A percentile compares a stretch with the other conserved stretches of the same genome.
Conservation (phyloP, 1,140 invertebrate species). For the Drosophila dunni region DNA sequence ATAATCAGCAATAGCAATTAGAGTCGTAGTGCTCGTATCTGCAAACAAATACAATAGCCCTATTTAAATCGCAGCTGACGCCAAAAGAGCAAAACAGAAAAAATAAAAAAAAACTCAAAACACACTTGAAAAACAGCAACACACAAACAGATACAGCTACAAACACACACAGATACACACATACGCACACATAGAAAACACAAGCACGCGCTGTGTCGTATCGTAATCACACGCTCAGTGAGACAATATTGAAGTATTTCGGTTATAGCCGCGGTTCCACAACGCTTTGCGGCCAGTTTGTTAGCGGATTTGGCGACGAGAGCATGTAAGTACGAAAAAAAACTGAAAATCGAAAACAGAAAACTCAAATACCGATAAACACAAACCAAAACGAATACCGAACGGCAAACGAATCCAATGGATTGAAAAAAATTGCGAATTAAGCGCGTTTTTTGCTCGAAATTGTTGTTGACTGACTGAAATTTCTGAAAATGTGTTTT, state of each 20-base stretch:
- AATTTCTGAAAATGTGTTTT: neutral
- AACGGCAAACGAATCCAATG: neutral
- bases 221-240: slow-evolving; percentile 62
- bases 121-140: slow-evolving; percentile 1
- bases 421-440: neutral
- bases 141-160: neutral
- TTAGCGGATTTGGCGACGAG: slow-evolving; percentile 66
- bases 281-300: slow-evolving; percentile 63
- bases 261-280: slow-evolving; percentile 63
- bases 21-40: slow-evolving; percentile 34
- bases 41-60: slow-evolving; percentile 38
- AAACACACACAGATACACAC: too few species aligned
- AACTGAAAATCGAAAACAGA: neutral
- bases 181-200: too few species aligned
- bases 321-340: slow-evolving; percentile 62
- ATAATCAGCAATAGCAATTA: slow-evolving; percentile 42
- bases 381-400: neutral
- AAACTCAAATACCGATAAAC: neutral
- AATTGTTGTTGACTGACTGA: too few species aligned
- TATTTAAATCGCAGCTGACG: slow-evolving; percentile 40
- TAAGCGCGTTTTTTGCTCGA: too few species aligned
- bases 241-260: slow-evolving; percentile 42
- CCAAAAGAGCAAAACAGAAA: neutral
- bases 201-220: slow-evolving; percentile 51
- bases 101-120: slow-evolving; percentile 13